A percentile compares a stretch with the other conserved stretches of the same genome.
phyloP scores from a whole-genome alignment of 2,888 invertebrate species.

The Neoascia interrupta region DNA sequence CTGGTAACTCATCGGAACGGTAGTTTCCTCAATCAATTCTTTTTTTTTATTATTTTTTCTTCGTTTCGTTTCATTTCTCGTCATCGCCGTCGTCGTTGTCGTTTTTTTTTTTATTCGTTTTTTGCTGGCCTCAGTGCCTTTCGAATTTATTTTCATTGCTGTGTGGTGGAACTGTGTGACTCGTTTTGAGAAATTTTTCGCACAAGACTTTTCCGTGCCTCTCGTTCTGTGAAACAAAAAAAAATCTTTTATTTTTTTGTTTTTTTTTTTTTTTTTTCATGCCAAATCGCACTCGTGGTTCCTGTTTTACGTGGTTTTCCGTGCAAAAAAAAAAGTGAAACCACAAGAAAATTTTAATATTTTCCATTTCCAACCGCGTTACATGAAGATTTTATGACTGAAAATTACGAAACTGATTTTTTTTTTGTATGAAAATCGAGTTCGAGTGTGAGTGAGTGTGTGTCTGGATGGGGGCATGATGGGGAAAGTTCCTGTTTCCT shows the following conservation, averaged over 20 bases:
- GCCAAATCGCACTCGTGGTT: conserved; percentile 30
- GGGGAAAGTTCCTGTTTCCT: conserved; percentile 68
- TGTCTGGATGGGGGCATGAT: conserved; percentile 42
- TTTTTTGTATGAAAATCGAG: conserved; percentile 19
- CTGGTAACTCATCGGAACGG: conserved; percentile 68
- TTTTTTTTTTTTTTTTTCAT: conserved; percentile 30
- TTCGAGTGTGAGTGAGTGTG: conserved; percentile 37
- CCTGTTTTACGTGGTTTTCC: conserved; percentile 44
- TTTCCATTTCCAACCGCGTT: conserved; percentile 24
- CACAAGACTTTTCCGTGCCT: conserved; percentile 52
- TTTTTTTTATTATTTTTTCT: too few species aligned
- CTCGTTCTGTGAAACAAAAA: too few species aligned
- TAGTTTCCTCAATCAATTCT: conserved; percentile 65
- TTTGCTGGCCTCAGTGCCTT: conserved; percentile 45
- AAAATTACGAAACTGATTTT: conserved; percentile 38
- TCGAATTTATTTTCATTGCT: conserved; percentile 59
- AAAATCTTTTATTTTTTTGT: too few species aligned
- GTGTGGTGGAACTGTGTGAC: conserved; percentile 33
- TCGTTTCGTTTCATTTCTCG: conserved; percentile 33
- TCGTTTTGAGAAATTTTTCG: conserved; percentile 57
- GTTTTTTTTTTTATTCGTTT: conserved; percentile 49
- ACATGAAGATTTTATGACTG: conserved; percentile 3
- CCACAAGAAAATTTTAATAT: conserved; percentile 5
- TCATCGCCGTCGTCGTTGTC: conserved; percentile 31
- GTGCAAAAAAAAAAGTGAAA: conserved; percentile 17